Base-by-base conservation (phyloP, 2,113 vertebrate genomes). In the Cygnus buccinator region DNA sequence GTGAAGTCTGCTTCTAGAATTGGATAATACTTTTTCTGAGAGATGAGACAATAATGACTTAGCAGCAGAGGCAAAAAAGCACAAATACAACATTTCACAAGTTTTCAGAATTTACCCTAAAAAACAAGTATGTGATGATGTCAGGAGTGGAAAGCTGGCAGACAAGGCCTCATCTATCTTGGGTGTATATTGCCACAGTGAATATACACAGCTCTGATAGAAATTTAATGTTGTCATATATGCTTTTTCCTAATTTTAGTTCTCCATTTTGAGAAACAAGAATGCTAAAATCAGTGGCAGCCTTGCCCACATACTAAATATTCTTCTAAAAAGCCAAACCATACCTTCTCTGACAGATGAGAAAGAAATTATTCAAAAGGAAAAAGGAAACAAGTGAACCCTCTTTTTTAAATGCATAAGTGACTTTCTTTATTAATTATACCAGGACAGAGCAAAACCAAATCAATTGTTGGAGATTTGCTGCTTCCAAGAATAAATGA, bases 11-110 rank as follows among this genome's bases (percentile, higher is more conserved):
- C 89, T 96, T 90, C 94, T 94, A 95, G 98, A 97, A 97, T 95
- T 92, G 95, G 82, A 92, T 97, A 91, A 18, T 46, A 26, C 0
- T 11, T 89, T 90, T 95, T 39, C 67, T 72, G 89, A 93, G 95
- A 97, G 73, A 95, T 94, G 90, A 97, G 94, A 74, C 86, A 97
- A 94, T 97, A 96, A 97, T 95, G 95, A 90, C 82, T 96, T 95
- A 84, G 88, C 55, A 84, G 58, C 72, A 46, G 80, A 84, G 74
- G 50, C 4, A 35, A 89, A 92, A 72, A 91, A n/a, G 17, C n/a
- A 87, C 59, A 77, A 94, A 94, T 46, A 90, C 25, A 13, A 81
- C 35, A 76, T 95, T 90, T 87, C 73, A 67, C 74, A 68, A 80
- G 58, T 96, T 92, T 95, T 92, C 94, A 86, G 76, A 75, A 68